Evolutionary conservation across 2,888 invertebrate species (phyloP).

Genomic region (Quadroppia sp.): DNA sequence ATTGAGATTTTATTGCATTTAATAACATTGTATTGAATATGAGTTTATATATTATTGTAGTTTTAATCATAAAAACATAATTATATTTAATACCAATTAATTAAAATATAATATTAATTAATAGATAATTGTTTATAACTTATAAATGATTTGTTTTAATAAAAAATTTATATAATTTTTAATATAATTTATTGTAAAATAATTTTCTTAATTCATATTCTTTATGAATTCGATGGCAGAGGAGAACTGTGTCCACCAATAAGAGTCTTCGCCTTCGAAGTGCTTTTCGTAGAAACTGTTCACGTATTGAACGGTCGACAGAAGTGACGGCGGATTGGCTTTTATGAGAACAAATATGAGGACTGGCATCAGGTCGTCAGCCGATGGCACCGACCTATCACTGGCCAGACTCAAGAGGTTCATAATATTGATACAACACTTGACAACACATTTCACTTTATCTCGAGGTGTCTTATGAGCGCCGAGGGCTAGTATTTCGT

Average conservation of each 20-base stretch:
- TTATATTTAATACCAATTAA: neutral
- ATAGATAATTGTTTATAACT: neutral
- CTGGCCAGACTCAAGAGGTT: constrained; percentile 78
- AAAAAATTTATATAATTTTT: neutral
- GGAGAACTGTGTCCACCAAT: constrained; percentile 98
- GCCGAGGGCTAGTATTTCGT: constrained; percentile 77
- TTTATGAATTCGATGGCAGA: constrained; percentile 96
- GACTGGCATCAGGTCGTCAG: constrained; percentile 92
- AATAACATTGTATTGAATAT: too few species aligned
- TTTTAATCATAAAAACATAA: neutral
- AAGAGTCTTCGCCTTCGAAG: constrained; percentile 82
- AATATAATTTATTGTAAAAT: neutral
- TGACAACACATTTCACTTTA: constrained; percentile 74
- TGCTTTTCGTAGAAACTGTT: constrained; percentile 81
- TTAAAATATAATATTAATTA: neutral
- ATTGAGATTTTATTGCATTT: neutral
- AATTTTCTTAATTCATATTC: constrained; percentile 73
- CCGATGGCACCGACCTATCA: constrained; percentile 69
- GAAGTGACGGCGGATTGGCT: constrained; percentile 88
- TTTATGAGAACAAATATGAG: constrained; percentile 93
- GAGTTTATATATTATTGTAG: neutral
- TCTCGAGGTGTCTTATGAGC: constrained; percentile 86
- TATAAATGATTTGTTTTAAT: neutral
- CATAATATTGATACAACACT: constrained; percentile 89
- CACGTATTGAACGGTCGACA: constrained; percentile 94